These are phyloP conservation scores for Macrophya alboannulata DNA, from an alignment of 2,888 invertebrate genomes.

Conservation along the genomic window DNA sequence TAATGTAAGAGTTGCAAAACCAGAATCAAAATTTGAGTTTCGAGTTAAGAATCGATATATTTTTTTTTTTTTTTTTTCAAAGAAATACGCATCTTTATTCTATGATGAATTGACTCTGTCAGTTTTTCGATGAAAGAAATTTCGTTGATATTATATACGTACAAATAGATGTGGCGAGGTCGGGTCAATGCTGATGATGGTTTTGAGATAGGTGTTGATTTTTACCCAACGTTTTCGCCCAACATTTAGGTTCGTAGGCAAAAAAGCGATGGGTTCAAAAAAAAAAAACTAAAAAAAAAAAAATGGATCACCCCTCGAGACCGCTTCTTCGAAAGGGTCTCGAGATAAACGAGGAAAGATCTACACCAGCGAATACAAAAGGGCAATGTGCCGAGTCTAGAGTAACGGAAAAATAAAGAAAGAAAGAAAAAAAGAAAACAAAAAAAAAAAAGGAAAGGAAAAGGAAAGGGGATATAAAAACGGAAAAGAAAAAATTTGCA, in stretches of 20 bases:
- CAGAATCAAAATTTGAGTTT: not conserved
- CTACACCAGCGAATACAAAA: constrained; percentile 46
- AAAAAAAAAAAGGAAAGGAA: not conserved
- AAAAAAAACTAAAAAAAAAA: not conserved
- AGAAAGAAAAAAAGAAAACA: not conserved
- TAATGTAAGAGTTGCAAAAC: not conserved
- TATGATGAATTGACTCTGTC: not conserved
- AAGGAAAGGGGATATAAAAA: not conserved
- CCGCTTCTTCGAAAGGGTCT: constrained; percentile 43
- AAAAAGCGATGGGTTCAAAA: not conserved
- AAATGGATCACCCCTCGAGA: constrained; percentile 45
- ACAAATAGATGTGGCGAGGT: not conserved
- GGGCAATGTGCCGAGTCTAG: constrained; percentile 22
- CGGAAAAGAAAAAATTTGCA: not conserved
- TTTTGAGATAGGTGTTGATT: constrained; percentile 31
- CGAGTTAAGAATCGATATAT: not conserved
- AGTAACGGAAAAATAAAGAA: not conserved
- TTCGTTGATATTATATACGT: not conserved
- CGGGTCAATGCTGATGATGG: constrained; percentile 4
- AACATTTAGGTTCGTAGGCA: constrained; percentile 28
- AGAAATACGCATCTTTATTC: not conserved
- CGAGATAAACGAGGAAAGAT: constrained; percentile 50
- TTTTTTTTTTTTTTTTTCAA: not conserved
- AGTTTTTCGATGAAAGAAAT: not conserved
- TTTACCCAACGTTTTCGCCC: constrained; percentile 1